A percentile compares a stretch with the other conserved stretches of the same genome.
phyloP scores from a whole-genome alignment of 2,888 invertebrate genomes.

The Agrochola circellaris region DNA sequence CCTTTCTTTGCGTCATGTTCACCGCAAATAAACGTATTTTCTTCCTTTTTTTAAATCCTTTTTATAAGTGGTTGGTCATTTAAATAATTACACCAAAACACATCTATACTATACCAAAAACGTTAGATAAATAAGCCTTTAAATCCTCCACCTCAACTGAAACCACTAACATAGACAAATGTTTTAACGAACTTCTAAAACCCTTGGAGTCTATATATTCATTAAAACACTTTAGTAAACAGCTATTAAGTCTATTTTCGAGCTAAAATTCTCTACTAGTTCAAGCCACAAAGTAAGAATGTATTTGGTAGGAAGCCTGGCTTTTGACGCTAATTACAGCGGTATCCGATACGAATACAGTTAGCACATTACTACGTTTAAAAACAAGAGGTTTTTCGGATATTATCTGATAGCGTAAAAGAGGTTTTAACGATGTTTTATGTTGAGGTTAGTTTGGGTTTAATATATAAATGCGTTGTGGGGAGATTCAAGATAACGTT shows the following conservation, averaged over 20 bases:
- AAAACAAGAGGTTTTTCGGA: conserved; percentile 42
- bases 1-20: no score
- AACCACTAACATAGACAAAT: conserved; percentile 43
- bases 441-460: conserved; percentile 1
- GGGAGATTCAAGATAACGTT: neutral
- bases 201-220: conserved; percentile 52
- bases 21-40: no score
- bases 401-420: conserved; percentile 36
- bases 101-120: neutral
- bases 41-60: no score
- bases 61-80: no score
- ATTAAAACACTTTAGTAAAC: conserved; percentile 56
- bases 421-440: conserved; percentile 40
- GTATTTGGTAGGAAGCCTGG: conserved; percentile 39
- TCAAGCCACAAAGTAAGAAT: conserved; percentile 32
- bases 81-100: neutral
- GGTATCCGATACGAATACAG: conserved; percentile 49
- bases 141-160: conserved; percentile 13
- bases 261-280: conserved; percentile 5
- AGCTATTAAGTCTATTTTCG: conserved; percentile 52
- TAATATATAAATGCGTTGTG: neutral
- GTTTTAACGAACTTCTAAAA: conserved; percentile 44
- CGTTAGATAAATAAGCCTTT: conserved; percentile 4
- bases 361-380: conserved; percentile 40
- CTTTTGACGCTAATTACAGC: conserved; percentile 57